These are phyloP conservation scores for Petaurus breviceps DNA, from an alignment of 2,113 vertebrate genomes.

Conservation along the genomic window DNA sequence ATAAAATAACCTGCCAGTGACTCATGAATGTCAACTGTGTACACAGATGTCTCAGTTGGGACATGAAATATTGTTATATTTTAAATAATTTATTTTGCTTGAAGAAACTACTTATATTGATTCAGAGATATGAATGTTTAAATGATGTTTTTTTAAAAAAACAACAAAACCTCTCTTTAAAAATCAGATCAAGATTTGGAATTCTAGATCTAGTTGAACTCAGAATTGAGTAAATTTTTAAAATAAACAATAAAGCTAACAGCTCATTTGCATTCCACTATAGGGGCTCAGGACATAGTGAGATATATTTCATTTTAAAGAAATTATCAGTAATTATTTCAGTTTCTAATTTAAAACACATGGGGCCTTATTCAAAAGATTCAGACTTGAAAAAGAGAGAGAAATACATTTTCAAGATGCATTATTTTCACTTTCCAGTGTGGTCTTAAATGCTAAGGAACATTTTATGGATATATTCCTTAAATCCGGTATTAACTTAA, in stretches of 20 bases:
- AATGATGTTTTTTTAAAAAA: neutral
- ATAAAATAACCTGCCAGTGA: slow-evolving; percentile 66
- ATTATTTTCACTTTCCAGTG: neutral
- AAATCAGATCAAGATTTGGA: neutral
- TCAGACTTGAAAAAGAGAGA: slow-evolving; percentile 8
- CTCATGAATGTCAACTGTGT: slow-evolving; percentile 57
- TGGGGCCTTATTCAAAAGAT: neutral
- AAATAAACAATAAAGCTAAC: neutral
- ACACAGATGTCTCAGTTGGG: slow-evolving; percentile 58
- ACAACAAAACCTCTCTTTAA: slow-evolving; percentile 2
- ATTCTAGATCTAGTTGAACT: slow-evolving; percentile 2
- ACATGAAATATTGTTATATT: slow-evolving; percentile 11
- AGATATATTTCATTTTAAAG: slow-evolving; percentile 14
- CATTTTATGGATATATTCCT: neutral
- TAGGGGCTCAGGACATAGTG: neutral
- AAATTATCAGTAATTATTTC: neutral
- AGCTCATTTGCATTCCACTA: slow-evolving; percentile 50
- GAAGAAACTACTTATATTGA: slow-evolving; percentile 29
- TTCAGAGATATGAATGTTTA: slow-evolving; percentile 12
- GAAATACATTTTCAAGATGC: neutral
- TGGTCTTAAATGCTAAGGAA: slow-evolving; percentile 3
- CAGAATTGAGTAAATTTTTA: slow-evolving; percentile 23
- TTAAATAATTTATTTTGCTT: slow-evolving; percentile 41
- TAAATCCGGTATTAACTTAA: neutral
- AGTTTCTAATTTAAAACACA: slow-evolving; percentile 27